Base-by-base conservation (phyloP, 2,888 invertebrate genomes). In the Lasioglossum leucozonium region DNA sequence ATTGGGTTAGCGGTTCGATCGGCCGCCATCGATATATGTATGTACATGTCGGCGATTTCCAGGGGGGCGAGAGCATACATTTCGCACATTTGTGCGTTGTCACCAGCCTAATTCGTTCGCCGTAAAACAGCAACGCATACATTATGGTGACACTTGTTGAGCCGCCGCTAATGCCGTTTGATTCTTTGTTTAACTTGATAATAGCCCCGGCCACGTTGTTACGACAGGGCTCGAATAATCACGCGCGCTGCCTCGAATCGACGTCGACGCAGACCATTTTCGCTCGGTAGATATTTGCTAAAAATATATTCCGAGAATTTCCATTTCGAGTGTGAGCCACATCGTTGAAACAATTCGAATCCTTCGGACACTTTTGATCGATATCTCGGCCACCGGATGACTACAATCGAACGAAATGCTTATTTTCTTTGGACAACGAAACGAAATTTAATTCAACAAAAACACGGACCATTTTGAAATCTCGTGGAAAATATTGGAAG, bases 61-160 rank as follows among this genome's bases (percentile, higher is more conserved):
- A 34, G 8, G 18, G 62, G 18, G 5, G 0, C 30, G 34, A 2
- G 2, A 6, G 34, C 5, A 40, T 11, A 30, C 42, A 42, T 26
- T 51, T 65, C 58, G n/a, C 67, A 26, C 37, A 47, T 22, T 40
- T 16, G 0, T 13, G 75, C 42, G 6, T 62, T 62, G 34, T 37
- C 44, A 26, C 76, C 37, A 51, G 13, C 44, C 16, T 69, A 82
- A 81, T 81, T 73, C 82, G 55, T 58, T 13, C 16, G 69, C 18
- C 26, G 55, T 22, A 26, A 82, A 73, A 71, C 18, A 37, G 6
- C 37, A 37, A 22, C 30, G 81, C 67, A 58, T 58, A 81, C 58
- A 72, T 74, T 82, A 81, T 30, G 1, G n/a, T 16, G 65, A 72
- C 82, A 81, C 82, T 16, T 58, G 55, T 34, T 34, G 69, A 71